Percentiles rank a stretch among this genome's conserved stretches.
Conservation (phyloP, 2,113 vertebrate genomes). For the Microtus montanus region DNA sequence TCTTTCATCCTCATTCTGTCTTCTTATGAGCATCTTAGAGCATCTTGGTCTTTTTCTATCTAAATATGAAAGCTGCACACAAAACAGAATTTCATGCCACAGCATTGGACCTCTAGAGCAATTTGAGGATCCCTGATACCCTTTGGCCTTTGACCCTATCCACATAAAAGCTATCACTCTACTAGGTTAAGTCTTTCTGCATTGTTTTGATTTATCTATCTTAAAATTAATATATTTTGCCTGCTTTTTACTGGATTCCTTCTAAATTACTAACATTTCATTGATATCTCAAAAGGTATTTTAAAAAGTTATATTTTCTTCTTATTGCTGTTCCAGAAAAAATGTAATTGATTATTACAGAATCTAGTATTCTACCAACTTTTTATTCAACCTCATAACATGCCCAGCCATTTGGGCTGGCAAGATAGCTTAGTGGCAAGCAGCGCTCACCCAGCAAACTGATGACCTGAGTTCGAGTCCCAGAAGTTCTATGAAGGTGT, state of each 20-base stretch:
- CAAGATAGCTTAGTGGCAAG: background rate
- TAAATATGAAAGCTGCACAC: conserved; percentile 11
- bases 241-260: conserved; percentile 20
- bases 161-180: background rate
- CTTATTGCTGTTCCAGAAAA: background rate
- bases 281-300: background rate
- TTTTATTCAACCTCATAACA: background rate
- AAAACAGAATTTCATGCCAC: background rate
- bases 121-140: background rate
- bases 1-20: background rate
- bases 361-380: conserved; percentile 24
- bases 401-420: background rate
- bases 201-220: conserved; percentile 27
- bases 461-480: background rate
- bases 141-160: background rate
- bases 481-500: background rate
- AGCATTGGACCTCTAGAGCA: background rate
- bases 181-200: conserved; percentile 31
- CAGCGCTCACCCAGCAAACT: background rate
- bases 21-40: background rate
- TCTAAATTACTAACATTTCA: background rate
- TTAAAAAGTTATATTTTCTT: conserved; percentile 19
- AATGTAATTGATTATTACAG: background rate
- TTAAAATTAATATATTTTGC: conserved; percentile 22
- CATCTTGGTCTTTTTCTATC: background rate